A percentile compares a stretch with the other conserved stretches of the same genome.
These are phyloP conservation scores for Pipistrellus kuhlii DNA, from an alignment of 2,797 vertebrate species.

Conservation along the genomic window DNA sequence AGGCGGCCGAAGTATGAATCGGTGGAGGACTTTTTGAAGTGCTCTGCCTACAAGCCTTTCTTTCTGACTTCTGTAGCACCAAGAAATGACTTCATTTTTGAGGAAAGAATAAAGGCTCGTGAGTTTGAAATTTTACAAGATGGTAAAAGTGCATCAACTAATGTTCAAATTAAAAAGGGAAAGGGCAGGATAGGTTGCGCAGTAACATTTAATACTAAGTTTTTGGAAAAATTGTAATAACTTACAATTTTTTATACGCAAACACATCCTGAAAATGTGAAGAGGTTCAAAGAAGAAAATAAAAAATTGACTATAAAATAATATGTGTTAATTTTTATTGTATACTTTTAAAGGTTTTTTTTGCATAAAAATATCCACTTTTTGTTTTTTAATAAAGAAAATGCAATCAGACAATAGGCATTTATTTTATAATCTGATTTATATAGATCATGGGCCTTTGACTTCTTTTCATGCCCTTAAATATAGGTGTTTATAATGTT, in stretches of 20 bases:
- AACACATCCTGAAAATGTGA: not conserved
- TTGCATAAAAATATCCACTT: not conserved
- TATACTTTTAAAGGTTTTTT: not conserved
- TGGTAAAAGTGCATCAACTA: slow-evolving; percentile 67
- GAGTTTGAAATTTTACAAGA: slow-evolving; percentile 70
- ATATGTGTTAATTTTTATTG: not conserved
- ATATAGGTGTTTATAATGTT: not conserved
- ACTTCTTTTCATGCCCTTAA: not conserved
- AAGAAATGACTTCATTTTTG: slow-evolving; percentile 75
- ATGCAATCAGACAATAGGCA: not conserved
- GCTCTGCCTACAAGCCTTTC: slow-evolving; percentile 71
- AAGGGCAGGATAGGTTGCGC: not conserved
- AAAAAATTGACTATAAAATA: not conserved
- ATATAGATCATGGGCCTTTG: not conserved
- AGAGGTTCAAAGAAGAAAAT: slow-evolving; percentile 40
- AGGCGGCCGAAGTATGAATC: slow-evolving; percentile 59
- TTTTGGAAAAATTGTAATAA: slow-evolving; percentile 44
- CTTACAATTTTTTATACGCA: not conserved
- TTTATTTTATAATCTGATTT: not conserved
- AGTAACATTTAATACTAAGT: not conserved
- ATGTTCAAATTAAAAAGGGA: slow-evolving; percentile 66
- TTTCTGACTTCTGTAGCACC: slow-evolving; percentile 64
- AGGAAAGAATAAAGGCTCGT: slow-evolving; percentile 76
- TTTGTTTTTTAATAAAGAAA: slow-evolving; percentile 37
- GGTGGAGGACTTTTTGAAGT: slow-evolving; percentile 73